Evolutionary conservation across 1,140 invertebrate species (phyloP).

Genomic region (Drosophila prosaltans): DNA sequence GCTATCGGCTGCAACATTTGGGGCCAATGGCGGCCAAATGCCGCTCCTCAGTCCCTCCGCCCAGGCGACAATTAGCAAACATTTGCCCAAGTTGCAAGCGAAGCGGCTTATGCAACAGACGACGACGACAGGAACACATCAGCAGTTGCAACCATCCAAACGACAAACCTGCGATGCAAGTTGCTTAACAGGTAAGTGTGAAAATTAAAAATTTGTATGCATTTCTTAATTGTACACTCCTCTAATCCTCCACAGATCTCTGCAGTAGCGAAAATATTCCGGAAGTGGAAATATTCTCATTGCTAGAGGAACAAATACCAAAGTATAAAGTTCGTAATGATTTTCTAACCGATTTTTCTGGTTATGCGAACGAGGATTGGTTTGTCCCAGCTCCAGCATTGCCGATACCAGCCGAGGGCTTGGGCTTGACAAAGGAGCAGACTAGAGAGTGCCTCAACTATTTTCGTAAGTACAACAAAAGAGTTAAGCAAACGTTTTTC

Average conservation of each 20-base stretch:
- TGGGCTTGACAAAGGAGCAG: constrained; percentile 95
- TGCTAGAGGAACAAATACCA: constrained; percentile 97
- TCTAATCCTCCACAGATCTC: constrained; percentile 87
- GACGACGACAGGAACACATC: constrained; percentile 11
- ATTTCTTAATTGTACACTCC: constrained; percentile 1
- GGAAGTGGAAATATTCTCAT: constrained; percentile 97
- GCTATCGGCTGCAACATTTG: constrained; percentile 67
- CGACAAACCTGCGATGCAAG: constrained; percentile 73
- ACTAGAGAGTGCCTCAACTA: constrained; percentile 96
- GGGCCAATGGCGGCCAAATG: constrained; percentile 71
- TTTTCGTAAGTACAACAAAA: constrained; percentile 92
- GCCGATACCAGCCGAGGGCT: constrained; percentile 88
- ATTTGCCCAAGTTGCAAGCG: constrained; percentile 73
- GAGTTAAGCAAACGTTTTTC: background rate
- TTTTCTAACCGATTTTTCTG: constrained; percentile 96
- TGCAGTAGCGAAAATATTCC: constrained; percentile 93
- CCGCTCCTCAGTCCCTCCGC: constrained; percentile 81
- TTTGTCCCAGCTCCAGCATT: constrained; percentile 94
- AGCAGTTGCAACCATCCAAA: constrained; percentile 30
- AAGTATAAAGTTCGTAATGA: constrained; percentile 96
- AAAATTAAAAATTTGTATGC: constrained; percentile 17
- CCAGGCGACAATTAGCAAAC: constrained; percentile 80
- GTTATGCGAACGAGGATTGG: constrained; percentile 98
- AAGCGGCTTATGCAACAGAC: constrained; percentile 75
- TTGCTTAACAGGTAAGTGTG: constrained; percentile 72